These are phyloP conservation scores for Pseudorasbora parva DNA, from an alignment of 2,113 vertebrate genomes.

Conservation along the genomic window DNA sequence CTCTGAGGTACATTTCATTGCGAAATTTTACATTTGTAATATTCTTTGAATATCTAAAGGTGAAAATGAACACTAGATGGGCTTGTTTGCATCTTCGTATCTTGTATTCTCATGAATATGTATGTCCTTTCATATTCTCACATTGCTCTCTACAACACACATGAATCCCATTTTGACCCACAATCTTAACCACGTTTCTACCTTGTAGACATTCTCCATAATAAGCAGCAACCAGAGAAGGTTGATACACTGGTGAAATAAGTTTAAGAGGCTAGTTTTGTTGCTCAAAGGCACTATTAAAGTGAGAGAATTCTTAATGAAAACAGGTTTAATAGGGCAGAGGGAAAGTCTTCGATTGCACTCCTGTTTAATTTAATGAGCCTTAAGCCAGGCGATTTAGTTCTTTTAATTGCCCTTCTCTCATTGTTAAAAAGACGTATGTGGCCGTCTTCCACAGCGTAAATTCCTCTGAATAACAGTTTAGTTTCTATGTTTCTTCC, in stretches of 20 bases:
- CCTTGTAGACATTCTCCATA: neutral
- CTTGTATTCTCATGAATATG: neutral
- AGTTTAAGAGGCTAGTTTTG: constrained; percentile 25
- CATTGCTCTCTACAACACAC: neutral
- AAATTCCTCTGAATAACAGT: constrained; percentile 27
- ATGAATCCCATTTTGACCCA: neutral
- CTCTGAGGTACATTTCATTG: constrained; percentile 15
- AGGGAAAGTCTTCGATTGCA: constrained; percentile 50
- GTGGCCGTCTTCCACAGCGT: constrained; percentile 22
- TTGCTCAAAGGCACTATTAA: constrained; percentile 40
- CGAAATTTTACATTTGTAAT: neutral
- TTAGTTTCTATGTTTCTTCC: constrained; percentile 1
- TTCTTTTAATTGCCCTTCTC: constrained; percentile 53
- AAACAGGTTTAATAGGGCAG: constrained; percentile 53
- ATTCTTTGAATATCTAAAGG: constrained; percentile 19
- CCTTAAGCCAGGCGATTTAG: constrained; percentile 49
- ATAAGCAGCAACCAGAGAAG: neutral
- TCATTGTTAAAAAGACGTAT: constrained; percentile 49
- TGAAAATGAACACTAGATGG: neutral
- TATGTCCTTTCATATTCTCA: neutral
- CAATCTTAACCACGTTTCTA: neutral
- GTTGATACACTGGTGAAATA: constrained; percentile 30
- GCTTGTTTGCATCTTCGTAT: constrained; percentile 20
- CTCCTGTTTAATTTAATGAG: constrained; percentile 54
- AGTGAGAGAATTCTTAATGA: constrained; percentile 57